phyloP scores from a whole-genome alignment of 2,797 vertebrate genomes.

The Diceros bicornis region DNA sequence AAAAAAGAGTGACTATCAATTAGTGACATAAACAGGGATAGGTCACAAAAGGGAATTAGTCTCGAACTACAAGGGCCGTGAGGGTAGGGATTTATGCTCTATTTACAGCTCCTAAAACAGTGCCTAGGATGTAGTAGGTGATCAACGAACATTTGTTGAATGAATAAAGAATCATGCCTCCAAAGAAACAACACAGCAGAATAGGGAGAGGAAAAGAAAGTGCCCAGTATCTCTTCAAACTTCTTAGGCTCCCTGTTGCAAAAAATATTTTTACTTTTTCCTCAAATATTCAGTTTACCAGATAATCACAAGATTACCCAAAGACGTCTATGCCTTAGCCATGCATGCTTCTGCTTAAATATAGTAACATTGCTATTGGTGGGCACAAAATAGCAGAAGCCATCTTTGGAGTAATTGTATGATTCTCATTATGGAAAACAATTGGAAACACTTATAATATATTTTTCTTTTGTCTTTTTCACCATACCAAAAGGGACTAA shows the following conservation, averaged over 20 bases:
- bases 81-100: constrained; percentile 13
- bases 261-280: background rate
- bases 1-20: background rate
- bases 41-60: background rate
- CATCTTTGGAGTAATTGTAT: background rate
- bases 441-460: background rate
- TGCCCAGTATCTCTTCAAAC: background rate
- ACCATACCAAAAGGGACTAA: background rate
- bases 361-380: background rate
- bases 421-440: constrained; percentile 20
- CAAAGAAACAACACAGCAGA: background rate
- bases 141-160: background rate
- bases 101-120: background rate
- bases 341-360: background rate
- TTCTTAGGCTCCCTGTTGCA: background rate
- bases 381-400: background rate
- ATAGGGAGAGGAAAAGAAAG: background rate
- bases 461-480: constrained; percentile 12
- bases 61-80: background rate
- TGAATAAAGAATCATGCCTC: background rate
- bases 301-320: background rate
- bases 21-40: background rate
- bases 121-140: background rate
- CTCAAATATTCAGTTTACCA: constrained; percentile 51
- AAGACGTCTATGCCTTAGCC: background rate